Evolutionary conservation across 2,888 invertebrate genomes (phyloP).

Genomic region (Strigamia transsilvanica): DNA sequence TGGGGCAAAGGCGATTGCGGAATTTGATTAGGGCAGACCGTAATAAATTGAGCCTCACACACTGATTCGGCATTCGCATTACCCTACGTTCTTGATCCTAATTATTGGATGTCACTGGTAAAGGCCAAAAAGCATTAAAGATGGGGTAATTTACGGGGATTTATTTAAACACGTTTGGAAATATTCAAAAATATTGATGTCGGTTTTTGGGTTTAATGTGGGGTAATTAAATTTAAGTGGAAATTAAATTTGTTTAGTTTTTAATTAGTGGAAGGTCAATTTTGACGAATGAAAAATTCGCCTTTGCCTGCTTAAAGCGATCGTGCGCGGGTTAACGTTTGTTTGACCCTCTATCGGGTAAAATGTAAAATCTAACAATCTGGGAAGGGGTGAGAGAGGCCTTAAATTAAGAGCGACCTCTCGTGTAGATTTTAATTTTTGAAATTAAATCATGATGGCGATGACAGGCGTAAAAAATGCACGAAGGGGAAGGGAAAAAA

Average conservation of each 20-base stretch:
- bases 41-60: slow-evolving; percentile 20
- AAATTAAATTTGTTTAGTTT: background rate
- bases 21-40: slow-evolving; percentile 23
- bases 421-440: background rate
- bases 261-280: background rate
- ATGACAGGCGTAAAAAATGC: slow-evolving; percentile 1
- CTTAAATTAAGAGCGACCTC: slow-evolving; percentile 1
- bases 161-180: no score
- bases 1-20: slow-evolving; percentile 40
- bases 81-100: slow-evolving; percentile 3
- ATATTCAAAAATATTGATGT: background rate
- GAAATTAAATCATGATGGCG: background rate
- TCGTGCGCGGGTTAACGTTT: background rate
- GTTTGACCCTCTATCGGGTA: background rate
- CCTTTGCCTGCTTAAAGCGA: background rate
- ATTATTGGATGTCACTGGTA: background rate
- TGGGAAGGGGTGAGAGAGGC: background rate
- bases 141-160: background rate
- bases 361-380: background rate
- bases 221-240: background rate
- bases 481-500: background rate
- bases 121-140: background rate
- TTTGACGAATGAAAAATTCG: background rate
- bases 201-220: background rate
- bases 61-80: slow-evolving; percentile 2